Conservation (phyloP, 2,113 vertebrate species). For the Colius striatus region DNA sequence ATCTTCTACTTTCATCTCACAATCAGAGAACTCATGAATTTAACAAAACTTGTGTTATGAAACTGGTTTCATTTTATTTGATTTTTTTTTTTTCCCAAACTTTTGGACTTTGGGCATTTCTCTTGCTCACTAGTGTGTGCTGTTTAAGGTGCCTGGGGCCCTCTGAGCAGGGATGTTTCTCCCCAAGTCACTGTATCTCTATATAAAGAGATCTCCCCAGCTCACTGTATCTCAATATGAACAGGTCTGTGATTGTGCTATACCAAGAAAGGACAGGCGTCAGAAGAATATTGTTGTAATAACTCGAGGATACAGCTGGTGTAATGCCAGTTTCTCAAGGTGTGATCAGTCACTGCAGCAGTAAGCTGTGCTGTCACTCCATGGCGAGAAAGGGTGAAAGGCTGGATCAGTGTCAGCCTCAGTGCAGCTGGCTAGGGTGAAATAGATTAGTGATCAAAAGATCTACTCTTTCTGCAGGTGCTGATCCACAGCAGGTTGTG, state of each 20-base stretch:
- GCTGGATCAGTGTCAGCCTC: not conserved
- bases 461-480: not conserved
- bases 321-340: not conserved
- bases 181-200: not conserved
- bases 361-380: not conserved
- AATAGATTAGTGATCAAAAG: not conserved
- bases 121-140: conserved; percentile 40
- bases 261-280: not conserved
- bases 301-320: not conserved
- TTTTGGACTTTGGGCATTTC: conserved; percentile 61
- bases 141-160: conserved; percentile 56
- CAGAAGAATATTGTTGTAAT: not conserved
- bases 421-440: not conserved
- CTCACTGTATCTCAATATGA: conserved; percentile 17
- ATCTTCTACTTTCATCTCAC: conserved; percentile 78
- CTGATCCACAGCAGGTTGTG: not conserved
- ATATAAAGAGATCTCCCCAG: not conserved
- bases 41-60: conserved; percentile 63
- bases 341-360: not conserved
- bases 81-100: not conserved
- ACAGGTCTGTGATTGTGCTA: conserved; percentile 9
- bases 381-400: not conserved
- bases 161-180: conserved; percentile 20
- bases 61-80: conserved; percentile 43
- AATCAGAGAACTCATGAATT: conserved; percentile 60